A percentile compares a stretch with the other conserved stretches of the same genome.
Conservation (phyloP, 2,113 vertebrate species). For the Pelusios castaneus region DNA sequence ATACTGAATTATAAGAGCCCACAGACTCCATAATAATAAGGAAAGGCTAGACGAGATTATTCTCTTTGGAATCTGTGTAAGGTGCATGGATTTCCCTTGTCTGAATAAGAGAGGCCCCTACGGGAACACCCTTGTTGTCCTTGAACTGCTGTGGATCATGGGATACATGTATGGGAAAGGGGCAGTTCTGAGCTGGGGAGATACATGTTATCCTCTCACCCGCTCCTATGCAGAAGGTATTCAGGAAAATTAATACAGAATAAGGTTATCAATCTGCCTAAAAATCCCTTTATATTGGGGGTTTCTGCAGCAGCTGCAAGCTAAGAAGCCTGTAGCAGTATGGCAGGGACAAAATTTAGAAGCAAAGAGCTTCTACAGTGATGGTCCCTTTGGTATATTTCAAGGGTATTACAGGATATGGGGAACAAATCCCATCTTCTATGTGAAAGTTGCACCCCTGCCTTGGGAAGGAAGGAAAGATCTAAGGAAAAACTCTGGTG, state of each 20-base stretch:
- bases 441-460: background rate
- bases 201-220: background rate
- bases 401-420: no score
- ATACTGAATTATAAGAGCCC: no score
- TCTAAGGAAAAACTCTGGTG: no score
- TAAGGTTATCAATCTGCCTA: background rate
- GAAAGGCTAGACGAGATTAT: background rate
- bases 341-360: background rate
- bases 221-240: background rate
- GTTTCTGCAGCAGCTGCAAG: background rate
- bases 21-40: background rate
- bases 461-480: no score
- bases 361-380: background rate
- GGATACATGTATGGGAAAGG: background rate
- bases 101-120: background rate
- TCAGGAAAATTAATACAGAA: background rate
- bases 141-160: background rate
- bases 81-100: background rate
- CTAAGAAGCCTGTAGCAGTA: accelerated
- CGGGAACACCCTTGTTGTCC: background rate
- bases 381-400: no score
- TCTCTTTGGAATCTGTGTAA: background rate
- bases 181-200: background rate
- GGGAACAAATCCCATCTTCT: background rate
- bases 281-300: background rate